These are phyloP conservation scores for Anguilla megastoma DNA, from an alignment of 2,797 vertebrate species.

Conservation along the genomic window DNA sequence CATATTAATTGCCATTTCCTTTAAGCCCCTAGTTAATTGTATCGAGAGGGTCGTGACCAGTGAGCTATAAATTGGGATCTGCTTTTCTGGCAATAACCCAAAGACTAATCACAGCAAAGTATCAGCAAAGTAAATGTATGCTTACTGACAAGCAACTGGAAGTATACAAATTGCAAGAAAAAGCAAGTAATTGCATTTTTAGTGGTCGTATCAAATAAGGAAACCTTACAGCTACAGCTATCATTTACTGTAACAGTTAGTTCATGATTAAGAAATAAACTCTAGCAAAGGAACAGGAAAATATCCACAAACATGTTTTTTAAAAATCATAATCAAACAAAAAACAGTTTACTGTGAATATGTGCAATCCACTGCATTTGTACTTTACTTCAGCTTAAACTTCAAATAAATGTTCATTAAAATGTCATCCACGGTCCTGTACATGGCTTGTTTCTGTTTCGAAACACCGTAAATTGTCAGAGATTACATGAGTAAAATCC, in stretches of 20 bases:
- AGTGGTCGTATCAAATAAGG: neutral
- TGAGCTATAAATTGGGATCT: neutral
- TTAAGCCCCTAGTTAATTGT: conserved; percentile 14
- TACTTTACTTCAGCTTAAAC: conserved; percentile 29
- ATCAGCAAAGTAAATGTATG: conserved; percentile 20
- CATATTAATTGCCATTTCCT: neutral
- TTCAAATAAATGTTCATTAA: conserved; percentile 24
- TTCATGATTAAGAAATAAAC: conserved; percentile 23
- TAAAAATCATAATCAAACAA: neutral
- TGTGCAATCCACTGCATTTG: neutral
- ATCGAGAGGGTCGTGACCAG: neutral
- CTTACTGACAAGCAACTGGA: conserved; percentile 4
- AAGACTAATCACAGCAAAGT: conserved; percentile 15
- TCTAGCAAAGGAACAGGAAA: conserved; percentile 5
- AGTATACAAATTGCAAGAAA: neutral
- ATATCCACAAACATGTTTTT: neutral
- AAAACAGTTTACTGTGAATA: neutral
- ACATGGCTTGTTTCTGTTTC: conserved; percentile 9
- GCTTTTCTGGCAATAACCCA: conserved; percentile 19
- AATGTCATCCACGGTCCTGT: conserved; percentile 8
- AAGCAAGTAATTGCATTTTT: conserved; percentile 9
- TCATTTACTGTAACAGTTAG: neutral
- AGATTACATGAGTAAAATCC: neutral
- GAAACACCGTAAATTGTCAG: conserved; percentile 23
- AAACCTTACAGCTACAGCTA: neutral